Evolutionary conservation across 2,797 vertebrate species (phyloP).

Genomic region (Eutrigla gurnardus): DNA sequence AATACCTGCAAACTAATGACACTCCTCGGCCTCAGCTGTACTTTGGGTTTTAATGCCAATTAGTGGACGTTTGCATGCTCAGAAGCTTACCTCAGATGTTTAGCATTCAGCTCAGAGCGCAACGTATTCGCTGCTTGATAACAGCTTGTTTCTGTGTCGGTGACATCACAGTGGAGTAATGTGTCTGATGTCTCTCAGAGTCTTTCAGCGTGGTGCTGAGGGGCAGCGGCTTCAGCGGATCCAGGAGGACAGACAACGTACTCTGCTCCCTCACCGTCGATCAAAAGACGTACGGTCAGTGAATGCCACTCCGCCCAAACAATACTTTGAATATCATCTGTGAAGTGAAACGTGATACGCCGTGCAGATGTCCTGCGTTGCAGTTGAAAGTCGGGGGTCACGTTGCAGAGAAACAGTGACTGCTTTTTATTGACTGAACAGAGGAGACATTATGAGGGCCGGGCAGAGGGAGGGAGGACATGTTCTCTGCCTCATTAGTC

Average conservation of each 20-base stretch:
- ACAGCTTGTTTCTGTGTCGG: background rate
- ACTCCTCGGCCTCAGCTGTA: background rate
- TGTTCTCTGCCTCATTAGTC: slow-evolving; percentile 56
- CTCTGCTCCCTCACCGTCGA: slow-evolving; percentile 87
- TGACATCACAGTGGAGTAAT: background rate
- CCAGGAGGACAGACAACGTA: slow-evolving; percentile 77
- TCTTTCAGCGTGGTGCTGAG: slow-evolving; percentile 92
- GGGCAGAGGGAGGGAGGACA: slow-evolving; percentile 38
- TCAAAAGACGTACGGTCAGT: slow-evolving; percentile 87
- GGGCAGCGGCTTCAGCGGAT: slow-evolving; percentile 88
- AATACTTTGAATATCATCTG: slow-evolving; percentile 7
- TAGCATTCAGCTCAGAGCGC: no score
- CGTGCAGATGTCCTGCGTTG: slow-evolving; percentile 27
- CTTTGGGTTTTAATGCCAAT: background rate
- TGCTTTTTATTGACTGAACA: slow-evolving; percentile 72
- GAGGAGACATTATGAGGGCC: slow-evolving; percentile 69
- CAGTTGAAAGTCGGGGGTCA: slow-evolving; percentile 62
- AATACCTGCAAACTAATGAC: no score
- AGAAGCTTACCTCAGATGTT: background rate
- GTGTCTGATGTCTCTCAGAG: slow-evolving; percentile 80
- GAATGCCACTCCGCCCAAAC: background rate
- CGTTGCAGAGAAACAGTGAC: slow-evolving; percentile 58
- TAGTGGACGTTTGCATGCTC: background rate
- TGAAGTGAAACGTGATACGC: slow-evolving; percentile 23
- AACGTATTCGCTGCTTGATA: slow-evolving; percentile 2